A percentile compares a stretch with the other conserved stretches of the same genome.
These are phyloP conservation scores for Sakesphorus luctuosus DNA, from an alignment of 2,113 vertebrate species.

Conservation along the genomic window DNA sequence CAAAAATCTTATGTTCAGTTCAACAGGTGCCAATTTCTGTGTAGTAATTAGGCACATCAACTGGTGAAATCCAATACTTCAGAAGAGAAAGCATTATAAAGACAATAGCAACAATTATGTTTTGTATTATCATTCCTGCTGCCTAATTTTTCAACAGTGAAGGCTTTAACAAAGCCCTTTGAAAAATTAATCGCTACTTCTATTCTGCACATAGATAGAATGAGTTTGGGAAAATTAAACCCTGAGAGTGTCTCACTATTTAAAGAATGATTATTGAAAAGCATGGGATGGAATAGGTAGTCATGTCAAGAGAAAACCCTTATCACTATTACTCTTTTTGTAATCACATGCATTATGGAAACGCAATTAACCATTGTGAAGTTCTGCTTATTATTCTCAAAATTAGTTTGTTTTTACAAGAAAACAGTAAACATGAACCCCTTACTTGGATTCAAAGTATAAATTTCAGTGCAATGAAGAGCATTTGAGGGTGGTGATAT, in stretches of 20 bases:
- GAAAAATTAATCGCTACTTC: constrained; percentile 20
- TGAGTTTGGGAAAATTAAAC: not conserved
- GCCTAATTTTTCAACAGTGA: constrained; percentile 28
- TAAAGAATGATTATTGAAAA: not conserved
- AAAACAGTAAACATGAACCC: not conserved
- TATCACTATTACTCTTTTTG: not conserved
- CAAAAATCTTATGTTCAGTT: not conserved
- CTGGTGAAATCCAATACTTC: not conserved
- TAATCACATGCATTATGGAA: not conserved
- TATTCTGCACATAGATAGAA: not conserved
- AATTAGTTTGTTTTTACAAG: not conserved
- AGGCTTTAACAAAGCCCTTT: constrained; percentile 16
- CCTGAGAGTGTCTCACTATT: not conserved
- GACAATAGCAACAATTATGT: not conserved
- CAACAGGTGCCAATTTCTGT: not conserved
- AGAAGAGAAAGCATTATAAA: not conserved
- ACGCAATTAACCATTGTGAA: not conserved
- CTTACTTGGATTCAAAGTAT: not conserved
- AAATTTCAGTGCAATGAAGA: not conserved
- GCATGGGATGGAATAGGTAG: not conserved
- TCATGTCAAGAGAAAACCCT: not conserved
- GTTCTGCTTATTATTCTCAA: not conserved
- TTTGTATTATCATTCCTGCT: not conserved
- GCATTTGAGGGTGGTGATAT: accelerated
- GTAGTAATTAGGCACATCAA: not conserved